Evolutionary conservation across 2,888 invertebrate genomes (phyloP).

Genomic region (Leptinotarsa haldemani): DNA sequence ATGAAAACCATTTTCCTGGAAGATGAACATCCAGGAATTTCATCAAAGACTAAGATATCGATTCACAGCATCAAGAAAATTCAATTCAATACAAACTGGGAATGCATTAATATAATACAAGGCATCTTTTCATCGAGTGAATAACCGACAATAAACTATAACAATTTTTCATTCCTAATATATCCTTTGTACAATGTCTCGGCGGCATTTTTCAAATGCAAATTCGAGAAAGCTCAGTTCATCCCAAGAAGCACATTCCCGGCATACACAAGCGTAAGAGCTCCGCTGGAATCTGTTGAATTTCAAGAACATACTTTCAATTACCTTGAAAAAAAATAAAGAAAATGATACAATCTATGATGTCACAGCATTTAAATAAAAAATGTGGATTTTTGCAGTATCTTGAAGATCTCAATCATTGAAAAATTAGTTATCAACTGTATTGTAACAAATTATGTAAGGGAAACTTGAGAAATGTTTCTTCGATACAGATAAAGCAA

Average conservation of each 20-base stretch:
- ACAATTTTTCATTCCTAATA: constrained; percentile 1
- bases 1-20: background rate
- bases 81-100: background rate
- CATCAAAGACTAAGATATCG: background rate
- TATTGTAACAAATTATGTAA: too few species aligned
- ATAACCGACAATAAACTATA: constrained; percentile 12
- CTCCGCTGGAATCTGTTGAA: background rate
- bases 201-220: background rate
- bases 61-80: background rate
- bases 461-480: too few species aligned
- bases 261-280: background rate
- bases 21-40: background rate
- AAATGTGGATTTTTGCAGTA: too few species aligned
- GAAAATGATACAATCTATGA: too few species aligned
- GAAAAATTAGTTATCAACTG: too few species aligned
- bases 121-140: constrained; percentile 7
- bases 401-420: too few species aligned
- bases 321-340: background rate
- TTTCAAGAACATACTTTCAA: background rate
- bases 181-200: constrained; percentile 10
- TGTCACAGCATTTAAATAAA: too few species aligned
- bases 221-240: constrained; percentile 3
- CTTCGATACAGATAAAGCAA: too few species aligned
- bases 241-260: constrained; percentile 3
- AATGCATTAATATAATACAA: background rate